Base-by-base conservation (phyloP, 2,797 vertebrate genomes). In the Heterohyrax brucei region DNA sequence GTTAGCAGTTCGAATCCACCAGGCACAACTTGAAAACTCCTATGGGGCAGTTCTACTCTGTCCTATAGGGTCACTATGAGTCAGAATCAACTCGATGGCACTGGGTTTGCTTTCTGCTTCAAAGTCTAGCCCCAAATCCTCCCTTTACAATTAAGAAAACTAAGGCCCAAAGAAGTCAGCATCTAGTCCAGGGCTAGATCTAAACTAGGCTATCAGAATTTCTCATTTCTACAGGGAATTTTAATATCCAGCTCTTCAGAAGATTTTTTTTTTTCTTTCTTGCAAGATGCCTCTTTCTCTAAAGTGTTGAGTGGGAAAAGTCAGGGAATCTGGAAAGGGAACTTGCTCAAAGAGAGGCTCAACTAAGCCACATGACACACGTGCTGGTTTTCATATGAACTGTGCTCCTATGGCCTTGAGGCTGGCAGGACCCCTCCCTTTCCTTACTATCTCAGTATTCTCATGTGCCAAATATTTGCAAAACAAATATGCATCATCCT, bases 91-190 rank as follows among this genome's bases (percentile, higher is more conserved):
- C 39, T 39, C 39, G 39, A 39, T 39, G 39, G 39, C 39, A 39
- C 39, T 39, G 39, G 39, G 39, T 39, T 39, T 39, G 39, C 39
- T 39, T 39, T 39, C 3, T 39, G 39, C 39, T 39, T 39, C 39
- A 39, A 39, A 39, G 39, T 39, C 39, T 39, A 39, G 39, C 39
- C 39, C 39, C 39, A 39, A 39, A 39, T 39, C 61, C 12, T 78
- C 61, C 81, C 79, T 75, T 93, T 48, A 89, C 24, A 75, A 50
- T 62, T 91, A 87, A 1, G 24, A 22, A 85, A 95, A 84, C 44
- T 80, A 50, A 94, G 33, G 26, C 33, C 88, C 77, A 95, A 39
- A 87, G 4, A 95, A 93, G 56, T 81, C n/a, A 93, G 68, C 77
- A 68, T 73, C 33, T 80, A 94, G 19, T 3, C 62, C 26, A 79